phyloP scores from a whole-genome alignment of 2,797 vertebrate genomes.

The Ctenopoma kingsleyae region DNA sequence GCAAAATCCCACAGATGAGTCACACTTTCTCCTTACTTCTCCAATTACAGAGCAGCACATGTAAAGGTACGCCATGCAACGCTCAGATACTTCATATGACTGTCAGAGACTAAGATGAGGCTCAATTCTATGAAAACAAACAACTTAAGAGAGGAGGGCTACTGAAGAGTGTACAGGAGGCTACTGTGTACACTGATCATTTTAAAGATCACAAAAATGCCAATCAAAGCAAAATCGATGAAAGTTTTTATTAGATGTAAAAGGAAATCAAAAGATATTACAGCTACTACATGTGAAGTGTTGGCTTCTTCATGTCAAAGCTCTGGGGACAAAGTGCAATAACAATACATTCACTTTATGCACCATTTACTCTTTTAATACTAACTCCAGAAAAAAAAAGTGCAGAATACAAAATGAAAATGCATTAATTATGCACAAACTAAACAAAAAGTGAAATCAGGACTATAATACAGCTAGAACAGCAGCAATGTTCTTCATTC shows the following conservation, averaged over 20 bases:
- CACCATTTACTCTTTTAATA: constrained; percentile 1
- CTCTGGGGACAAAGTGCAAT: constrained; percentile 28
- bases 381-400: constrained; percentile 7
- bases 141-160: too few species aligned
- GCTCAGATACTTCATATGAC: not conserved
- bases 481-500: not conserved
- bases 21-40: not conserved
- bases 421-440: not conserved
- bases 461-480: constrained; percentile 13
- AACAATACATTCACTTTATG: constrained; percentile 24
- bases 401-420: constrained; percentile 36
- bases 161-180: too few species aligned
- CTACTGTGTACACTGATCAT: too few species aligned
- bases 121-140: not conserved
- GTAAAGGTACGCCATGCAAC: not conserved
- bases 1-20: constrained; percentile 1
- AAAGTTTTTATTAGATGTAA: constrained; percentile 68
- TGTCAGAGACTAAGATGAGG: not conserved
- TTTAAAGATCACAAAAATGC: not conserved
- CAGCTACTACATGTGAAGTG: constrained; percentile 31
- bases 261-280: constrained; percentile 16
- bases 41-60: not conserved
- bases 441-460: constrained; percentile 21
- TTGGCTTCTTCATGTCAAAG: constrained; percentile 7
- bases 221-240: constrained; percentile 29